phyloP scores from a whole-genome alignment of 2,797 vertebrate genomes.

The Glyptemys insculpta region DNA sequence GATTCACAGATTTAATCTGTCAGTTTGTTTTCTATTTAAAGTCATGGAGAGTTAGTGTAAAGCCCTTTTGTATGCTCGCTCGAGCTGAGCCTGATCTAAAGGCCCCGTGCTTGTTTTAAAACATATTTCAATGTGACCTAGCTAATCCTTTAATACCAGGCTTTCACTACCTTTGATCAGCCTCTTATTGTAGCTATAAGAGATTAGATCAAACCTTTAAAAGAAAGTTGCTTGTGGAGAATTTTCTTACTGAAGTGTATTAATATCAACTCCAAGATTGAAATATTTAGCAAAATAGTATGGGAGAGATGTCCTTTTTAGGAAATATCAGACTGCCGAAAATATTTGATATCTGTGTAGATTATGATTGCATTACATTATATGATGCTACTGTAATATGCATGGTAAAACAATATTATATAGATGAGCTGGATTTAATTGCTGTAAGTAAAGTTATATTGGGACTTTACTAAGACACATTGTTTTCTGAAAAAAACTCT shows the following conservation, averaged over 20 bases:
- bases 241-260: slow-evolving; percentile 48
- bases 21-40: slow-evolving; percentile 61
- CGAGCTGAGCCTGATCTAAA: slow-evolving; percentile 27
- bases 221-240: slow-evolving; percentile 11
- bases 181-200: slow-evolving; percentile 58
- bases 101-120: slow-evolving; percentile 69
- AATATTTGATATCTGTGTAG: neutral
- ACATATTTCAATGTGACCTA: slow-evolving; percentile 77
- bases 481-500: neutral
- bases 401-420: neutral
- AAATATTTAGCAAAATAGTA: neutral
- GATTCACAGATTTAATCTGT: slow-evolving; percentile 45
- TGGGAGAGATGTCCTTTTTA: neutral
- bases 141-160: slow-evolving; percentile 78
- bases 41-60: slow-evolving; percentile 40
- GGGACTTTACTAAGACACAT: neutral
- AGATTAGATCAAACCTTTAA: slow-evolving; percentile 71
- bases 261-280: slow-evolving; percentile 11
- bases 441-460: neutral
- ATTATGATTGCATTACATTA: neutral
- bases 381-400: neutral
- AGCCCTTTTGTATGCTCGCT: slow-evolving; percentile 40
- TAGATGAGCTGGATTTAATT: neutral
- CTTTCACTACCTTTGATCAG: slow-evolving; percentile 72
- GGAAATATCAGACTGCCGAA: neutral